Evolutionary conservation across 1,140 invertebrate genomes (phyloP), one percentile per base, ranked within the genome.

Genomic region (Heliconius hermathena): DNA sequence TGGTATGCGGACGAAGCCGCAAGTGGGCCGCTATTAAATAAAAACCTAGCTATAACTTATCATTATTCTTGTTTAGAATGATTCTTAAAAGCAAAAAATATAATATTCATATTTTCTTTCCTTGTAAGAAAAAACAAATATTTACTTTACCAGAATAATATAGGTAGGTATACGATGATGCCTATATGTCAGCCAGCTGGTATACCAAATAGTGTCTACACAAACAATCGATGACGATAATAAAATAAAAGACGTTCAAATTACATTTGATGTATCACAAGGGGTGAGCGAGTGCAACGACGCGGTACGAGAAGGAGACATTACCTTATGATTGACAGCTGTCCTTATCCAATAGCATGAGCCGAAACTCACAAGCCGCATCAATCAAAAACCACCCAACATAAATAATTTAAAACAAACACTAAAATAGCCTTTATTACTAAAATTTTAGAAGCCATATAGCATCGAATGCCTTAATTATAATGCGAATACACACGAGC

Each of bases 341-440:
- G 91, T 93, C 95, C 95, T 95, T 95, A 95, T 93, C 96, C 95
- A 95, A 96, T 96, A 95, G 95, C 93, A 91, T 93, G 91, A 90
- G 95, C 92, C 95, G 92, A 93, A 95, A 94, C 95, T 95, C 95
- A 95, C 95, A 94, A 95, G 93, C 89, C 91, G 95, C 95, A 95
- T 96, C 95, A 96, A 95, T 96, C 95, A 96, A 95, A 83, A 84
- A 79, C 85, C 87, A 88, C 87, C 88, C 85, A 85, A 85, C 76
- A 79, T 81, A 85, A 80, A 82, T 77, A 85, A 88, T 79, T 81
- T 85, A 82, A 80, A 66, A 29, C 72, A 70, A 74, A 80, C 79
- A 81, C 76, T 72, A 73, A 49, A 88, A 80, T 86, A 83, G 82
- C 74, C 86, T 85, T 86, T 94, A 91, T 86, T 74, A 26, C 81